Conservation (phyloP, 2,113 vertebrate genomes). For the Python bivittatus region DNA sequence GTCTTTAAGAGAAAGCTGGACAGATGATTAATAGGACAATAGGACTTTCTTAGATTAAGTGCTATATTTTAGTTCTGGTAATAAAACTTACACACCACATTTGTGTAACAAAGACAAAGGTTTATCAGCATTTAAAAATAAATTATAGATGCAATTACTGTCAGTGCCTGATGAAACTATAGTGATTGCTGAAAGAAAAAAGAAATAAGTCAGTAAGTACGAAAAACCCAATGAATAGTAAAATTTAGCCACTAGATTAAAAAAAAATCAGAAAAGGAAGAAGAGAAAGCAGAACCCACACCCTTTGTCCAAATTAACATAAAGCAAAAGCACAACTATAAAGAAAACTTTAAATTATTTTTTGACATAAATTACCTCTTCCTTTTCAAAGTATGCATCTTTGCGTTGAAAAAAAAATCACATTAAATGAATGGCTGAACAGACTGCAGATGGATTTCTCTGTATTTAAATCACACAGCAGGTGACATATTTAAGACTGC, state of each 20-base stretch:
- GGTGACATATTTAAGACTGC: background rate
- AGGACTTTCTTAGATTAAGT: conserved; percentile 39
- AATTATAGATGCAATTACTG: conserved; percentile 35
- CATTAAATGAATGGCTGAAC: background rate
- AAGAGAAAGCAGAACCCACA: background rate
- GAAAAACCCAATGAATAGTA: conserved; percentile 34
- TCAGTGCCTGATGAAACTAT: conserved; percentile 33
- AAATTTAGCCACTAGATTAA: conserved; percentile 20
- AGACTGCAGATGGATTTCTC: background rate
- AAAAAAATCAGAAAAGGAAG: conserved; percentile 2
- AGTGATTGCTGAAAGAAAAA: conserved; percentile 5
- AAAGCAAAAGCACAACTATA: background rate
- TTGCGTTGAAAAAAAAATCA: background rate
- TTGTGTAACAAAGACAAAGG: conserved; percentile 42
- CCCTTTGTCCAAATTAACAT: background rate
- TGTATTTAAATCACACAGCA: background rate
- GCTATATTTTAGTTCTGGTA: conserved; percentile 37
- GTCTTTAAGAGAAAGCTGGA: conserved; percentile 33
- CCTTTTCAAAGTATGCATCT: background rate
- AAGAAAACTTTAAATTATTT: background rate
- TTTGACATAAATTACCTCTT: background rate
- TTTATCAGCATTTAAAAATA: conserved; percentile 52
- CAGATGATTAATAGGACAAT: conserved; percentile 61
- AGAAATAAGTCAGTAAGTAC: conserved; percentile 21
- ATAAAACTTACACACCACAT: conserved; percentile 52